Conservation (phyloP, 1,140 invertebrate genomes). For the Oedothorax gibbosus region DNA sequence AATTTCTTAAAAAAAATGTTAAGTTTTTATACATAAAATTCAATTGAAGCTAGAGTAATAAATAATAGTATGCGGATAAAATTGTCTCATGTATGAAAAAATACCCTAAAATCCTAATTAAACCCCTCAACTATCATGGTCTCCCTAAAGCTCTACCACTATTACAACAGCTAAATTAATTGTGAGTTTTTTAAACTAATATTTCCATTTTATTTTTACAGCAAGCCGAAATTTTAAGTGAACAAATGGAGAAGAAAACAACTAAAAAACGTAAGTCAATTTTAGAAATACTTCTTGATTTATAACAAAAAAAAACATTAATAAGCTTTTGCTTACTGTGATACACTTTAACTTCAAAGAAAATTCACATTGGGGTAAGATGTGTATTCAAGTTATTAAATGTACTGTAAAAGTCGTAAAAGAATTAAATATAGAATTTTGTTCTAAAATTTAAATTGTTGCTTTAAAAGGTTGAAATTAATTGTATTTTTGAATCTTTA, state of each 20-base stretch:
- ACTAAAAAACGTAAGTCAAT: conserved; percentile 43
- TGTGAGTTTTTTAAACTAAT: not conserved
- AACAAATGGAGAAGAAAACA: conserved; percentile 38
- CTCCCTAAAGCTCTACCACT: not conserved
- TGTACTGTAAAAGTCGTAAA: not conserved
- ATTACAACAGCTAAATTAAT: not conserved
- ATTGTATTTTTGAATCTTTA: no score
- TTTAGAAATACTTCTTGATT: not conserved
- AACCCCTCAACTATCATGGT: not conserved
- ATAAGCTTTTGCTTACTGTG: not conserved
- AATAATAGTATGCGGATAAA: not conserved
- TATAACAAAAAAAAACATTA: not conserved
- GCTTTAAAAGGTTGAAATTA: not conserved
- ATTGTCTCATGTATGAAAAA: not conserved
- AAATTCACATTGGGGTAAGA: not conserved
- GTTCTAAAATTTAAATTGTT: not conserved
- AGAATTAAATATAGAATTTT: not conserved
- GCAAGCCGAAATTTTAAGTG: conserved; percentile 34
- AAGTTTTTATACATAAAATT: not conserved
- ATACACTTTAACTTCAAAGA: not conserved
- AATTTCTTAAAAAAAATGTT: not conserved
- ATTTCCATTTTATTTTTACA: not conserved
- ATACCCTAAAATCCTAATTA: no score
- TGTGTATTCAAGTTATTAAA: not conserved
- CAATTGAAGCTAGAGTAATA: not conserved